phyloP scores from a whole-genome alignment of 2,888 invertebrate species.

The Atethmia centrago region DNA sequence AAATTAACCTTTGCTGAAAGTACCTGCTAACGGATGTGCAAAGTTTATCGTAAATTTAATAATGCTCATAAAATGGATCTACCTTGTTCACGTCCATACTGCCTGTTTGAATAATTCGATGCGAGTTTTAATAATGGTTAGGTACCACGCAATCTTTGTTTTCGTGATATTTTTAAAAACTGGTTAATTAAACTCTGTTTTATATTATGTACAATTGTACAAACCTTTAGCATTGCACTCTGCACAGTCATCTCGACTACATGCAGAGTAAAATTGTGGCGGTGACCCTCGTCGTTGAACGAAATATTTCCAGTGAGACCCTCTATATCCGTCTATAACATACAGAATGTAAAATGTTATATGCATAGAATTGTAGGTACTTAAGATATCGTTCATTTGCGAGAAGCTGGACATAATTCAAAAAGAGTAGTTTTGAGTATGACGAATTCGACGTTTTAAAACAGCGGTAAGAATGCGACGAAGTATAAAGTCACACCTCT shows the following conservation, averaged over 20 bases:
- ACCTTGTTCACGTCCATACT: constrained; percentile 34
- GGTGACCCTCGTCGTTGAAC: constrained; percentile 96
- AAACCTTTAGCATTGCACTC: constrained; percentile 96
- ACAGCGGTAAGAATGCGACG: too few relatives aligned
- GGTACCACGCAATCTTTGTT: not conserved
- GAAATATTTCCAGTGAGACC: constrained; percentile 97
- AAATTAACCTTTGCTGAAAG: constrained; percentile 72
- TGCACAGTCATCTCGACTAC: constrained; percentile 98
- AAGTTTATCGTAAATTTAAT: constrained; percentile 65
- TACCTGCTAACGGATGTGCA: constrained; percentile 65
- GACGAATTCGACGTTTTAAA: too few relatives aligned
- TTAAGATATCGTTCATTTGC: too few relatives aligned
- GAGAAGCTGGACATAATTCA: too few relatives aligned
- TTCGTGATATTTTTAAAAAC: not conserved
- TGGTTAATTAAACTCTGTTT: not conserved
- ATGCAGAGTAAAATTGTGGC: constrained; percentile 97
- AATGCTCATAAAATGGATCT: constrained; percentile 57
- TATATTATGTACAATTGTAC: constrained; percentile 42
- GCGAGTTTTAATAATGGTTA: not conserved
- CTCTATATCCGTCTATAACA: constrained; percentile 95
- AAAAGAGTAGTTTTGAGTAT: too few relatives aligned
- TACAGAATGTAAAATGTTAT: not conserved
- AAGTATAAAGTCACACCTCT: too few relatives aligned
- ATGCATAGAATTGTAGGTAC: not conserved
- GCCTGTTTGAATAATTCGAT: constrained; percentile 13